Evolutionary conservation across 2,888 invertebrate genomes (phyloP), one percentile per base, ranked within the genome.

Genomic region (Ectobius pallidus): DNA sequence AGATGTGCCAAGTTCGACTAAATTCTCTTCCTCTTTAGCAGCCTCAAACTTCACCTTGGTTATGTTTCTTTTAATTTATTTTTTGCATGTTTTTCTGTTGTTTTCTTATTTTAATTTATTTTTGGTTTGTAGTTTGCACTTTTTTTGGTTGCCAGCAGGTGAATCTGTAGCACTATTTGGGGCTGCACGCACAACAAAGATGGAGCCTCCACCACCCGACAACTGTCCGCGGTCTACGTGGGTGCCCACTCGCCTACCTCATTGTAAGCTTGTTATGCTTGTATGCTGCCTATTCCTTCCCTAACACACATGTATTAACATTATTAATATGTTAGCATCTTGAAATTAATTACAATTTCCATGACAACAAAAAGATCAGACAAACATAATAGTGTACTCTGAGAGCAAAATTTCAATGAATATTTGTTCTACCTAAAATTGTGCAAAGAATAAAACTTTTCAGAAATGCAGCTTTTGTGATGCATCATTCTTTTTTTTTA

Each of bases 161-260:
- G 76, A 76, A 30, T 65, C 65, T 1, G 67, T 75, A 46, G 58
- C 75, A 32, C 69, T 75, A 52, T 75, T 73, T 52, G 75, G 73
- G 14, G 46, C 61, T 42, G 71, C 63, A 42, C 71, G 75, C 55
- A 70, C 72, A n/a, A 62, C 88, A 42, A 89, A 89, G 82, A 80
- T 88, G 78, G 88, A 88, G 79, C 72, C 30, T 79, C 73, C 73
- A 18, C 87, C 87, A 25, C 86, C 87, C 55, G 88, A 88, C 77
- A 85, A 86, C 61, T 88, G 88, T 78, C 86, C 88, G 70, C 83
- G 88, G 76, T 84, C 86, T 75, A 87, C 87, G 84, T 89, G 89
- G 89, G 85, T 89, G 82, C 89, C 89, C 76, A 87, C 88, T 82
- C 83, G 87, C 85, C 87, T 89, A 85, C 87, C 87, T 80, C 87